phyloP scores from a whole-genome alignment of 2,797 vertebrate genomes.

The Synaphobranchus kaupii region DNA sequence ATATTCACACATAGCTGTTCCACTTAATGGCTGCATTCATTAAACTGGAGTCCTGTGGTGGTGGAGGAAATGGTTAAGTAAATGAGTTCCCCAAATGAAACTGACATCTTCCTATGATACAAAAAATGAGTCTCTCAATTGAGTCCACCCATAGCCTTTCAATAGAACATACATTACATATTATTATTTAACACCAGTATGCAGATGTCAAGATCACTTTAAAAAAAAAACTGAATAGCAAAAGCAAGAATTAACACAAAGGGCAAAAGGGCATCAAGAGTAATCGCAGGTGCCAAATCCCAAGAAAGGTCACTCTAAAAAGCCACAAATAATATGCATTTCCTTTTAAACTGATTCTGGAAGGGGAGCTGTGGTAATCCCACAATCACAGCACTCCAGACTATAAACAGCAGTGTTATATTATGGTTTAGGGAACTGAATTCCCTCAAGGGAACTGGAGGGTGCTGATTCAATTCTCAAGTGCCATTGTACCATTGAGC shows the following conservation, averaged over 20 bases:
- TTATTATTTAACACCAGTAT: neutral
- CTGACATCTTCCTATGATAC: neutral
- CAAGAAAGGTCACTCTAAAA: neutral
- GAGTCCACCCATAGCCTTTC: neutral
- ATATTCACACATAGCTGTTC: slow-evolving; percentile 34
- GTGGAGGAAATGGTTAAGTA: neutral
- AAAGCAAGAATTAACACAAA: neutral
- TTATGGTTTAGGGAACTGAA: too few relatives aligned
- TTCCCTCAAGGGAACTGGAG: too few relatives aligned
- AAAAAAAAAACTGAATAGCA: neutral
- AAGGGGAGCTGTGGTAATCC: neutral
- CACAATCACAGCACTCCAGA: neutral
- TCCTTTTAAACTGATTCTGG: neutral
- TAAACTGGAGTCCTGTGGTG: neutral
- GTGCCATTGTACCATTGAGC: too few relatives aligned
- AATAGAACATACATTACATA: neutral
- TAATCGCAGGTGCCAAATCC: neutral
- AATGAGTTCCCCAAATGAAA: slow-evolving; percentile 1
- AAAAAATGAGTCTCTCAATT: neutral
- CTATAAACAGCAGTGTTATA: neutral
- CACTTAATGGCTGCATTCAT: slow-evolving; percentile 36
- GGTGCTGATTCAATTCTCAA: too few relatives aligned
- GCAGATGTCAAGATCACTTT: neutral
- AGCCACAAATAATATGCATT: neutral
- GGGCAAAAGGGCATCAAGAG: neutral